Base-by-base conservation (phyloP, 2,113 vertebrate species). In the Irena cyanogastra region DNA sequence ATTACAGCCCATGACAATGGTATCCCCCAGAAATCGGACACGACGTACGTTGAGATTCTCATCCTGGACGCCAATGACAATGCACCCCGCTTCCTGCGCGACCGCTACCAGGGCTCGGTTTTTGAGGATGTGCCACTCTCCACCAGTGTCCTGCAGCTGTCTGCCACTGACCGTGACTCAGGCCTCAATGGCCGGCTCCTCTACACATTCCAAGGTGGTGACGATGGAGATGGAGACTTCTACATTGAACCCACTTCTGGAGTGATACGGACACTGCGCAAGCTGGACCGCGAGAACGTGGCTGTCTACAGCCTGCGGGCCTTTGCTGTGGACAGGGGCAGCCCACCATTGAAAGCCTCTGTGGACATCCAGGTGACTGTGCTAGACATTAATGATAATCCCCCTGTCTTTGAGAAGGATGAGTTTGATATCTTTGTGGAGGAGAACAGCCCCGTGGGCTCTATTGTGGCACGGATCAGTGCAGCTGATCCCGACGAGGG, bases 321-420 rank as follows among this genome's bases (percentile, higher is more conserved):
- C 20, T 98, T 98, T 79, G 99, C 99, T 1, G 98, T 99, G 78
- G 99, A 99, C 82, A 98, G 95, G 30, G 99, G 99, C 13, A 96
- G 98, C 82, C 99, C 98, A 0, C 98, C 99, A 1, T 97, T 99
- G 24, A 99, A 98, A 66, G 98, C 99, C 22, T 97, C 97, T 0
- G 99, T 99, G 86, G 97, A 98, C 19, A 97, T 99, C 92, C 99
- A 99, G 57, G 97, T 99, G 64, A 97, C 98, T 0, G 99, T 99
- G 47, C 80, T 99, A 92, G 99, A 99, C 97, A 99, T 99, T 42
- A 99, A 99, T 0, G 99, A 99, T 97, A 99, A 99, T 12, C 98
- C 99, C 0, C 99, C 99, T 0, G 99, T 99, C 87, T 99, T 99
- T 79, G 98, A 99, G 69, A 98, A 98, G 96, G 99, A 99, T 11